phyloP scores from a whole-genome alignment of 2,888 invertebrate genomes.

The Hermodice carunculata region DNA sequence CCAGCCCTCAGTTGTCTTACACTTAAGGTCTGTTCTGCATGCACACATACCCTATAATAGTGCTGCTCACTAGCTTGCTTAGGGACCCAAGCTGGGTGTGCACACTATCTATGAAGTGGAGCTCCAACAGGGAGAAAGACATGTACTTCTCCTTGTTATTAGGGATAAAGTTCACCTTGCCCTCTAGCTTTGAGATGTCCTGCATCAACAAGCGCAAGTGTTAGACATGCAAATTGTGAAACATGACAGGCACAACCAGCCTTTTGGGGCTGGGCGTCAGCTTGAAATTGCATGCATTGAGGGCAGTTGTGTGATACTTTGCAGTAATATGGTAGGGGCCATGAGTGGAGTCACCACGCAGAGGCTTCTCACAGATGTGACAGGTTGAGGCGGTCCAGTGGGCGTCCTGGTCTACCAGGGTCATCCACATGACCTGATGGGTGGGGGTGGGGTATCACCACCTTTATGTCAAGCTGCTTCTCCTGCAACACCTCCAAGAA shows the following conservation, averaged over 20 bases:
- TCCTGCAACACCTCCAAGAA: neutral
- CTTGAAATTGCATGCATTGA: constrained; percentile 14
- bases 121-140: too few species aligned
- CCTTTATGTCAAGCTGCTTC: neutral
- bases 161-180: too few species aligned
- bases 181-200: constrained; percentile 9
- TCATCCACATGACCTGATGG: neutral
- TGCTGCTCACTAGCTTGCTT: too few species aligned
- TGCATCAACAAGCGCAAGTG: constrained; percentile 12
- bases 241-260: constrained; percentile 7
- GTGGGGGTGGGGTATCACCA: neutral
- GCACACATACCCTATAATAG: too few species aligned
- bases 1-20: too few species aligned
- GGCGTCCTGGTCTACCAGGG: neutral
- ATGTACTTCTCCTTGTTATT: too few species aligned
- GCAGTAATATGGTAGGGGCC: constrained; percentile 33
- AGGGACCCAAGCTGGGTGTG: too few species aligned
- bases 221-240: constrained; percentile 16
- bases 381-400: neutral
- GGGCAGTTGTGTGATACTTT: constrained; percentile 28
- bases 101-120: too few species aligned
- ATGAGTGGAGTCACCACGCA: neutral
- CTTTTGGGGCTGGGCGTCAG: constrained; percentile 10
- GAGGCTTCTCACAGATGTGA: neutral
- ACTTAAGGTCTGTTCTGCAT: too few species aligned